phyloP scores from a whole-genome alignment of 2,797 vertebrate species.

The Heterohyrax brucei region DNA sequence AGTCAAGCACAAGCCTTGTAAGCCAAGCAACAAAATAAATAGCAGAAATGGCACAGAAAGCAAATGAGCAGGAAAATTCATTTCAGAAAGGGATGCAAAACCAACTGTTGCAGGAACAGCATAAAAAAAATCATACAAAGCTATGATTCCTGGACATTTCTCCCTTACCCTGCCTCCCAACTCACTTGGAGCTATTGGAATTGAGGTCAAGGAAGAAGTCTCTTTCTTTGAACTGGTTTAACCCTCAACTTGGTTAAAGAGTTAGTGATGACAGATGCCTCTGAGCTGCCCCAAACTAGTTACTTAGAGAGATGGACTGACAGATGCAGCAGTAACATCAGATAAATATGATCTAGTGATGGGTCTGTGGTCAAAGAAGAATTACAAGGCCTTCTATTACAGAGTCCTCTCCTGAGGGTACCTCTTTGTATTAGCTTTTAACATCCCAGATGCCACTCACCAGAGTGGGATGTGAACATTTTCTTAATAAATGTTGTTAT shows the following conservation, averaged over 20 bases:
- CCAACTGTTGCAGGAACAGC: slow-evolving; percentile 17
- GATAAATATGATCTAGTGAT: not conserved
- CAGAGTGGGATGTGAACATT: too few relatives aligned
- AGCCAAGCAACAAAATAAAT: slow-evolving; percentile 77
- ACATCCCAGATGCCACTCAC: too few relatives aligned
- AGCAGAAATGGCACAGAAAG: slow-evolving; percentile 73
- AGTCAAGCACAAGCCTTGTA: slow-evolving; percentile 55
- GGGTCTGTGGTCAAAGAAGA: not conserved
- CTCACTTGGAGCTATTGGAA: slow-evolving; percentile 27
- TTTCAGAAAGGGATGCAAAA: slow-evolving; percentile 68
- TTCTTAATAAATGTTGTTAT: too few relatives aligned
- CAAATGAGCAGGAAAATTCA: slow-evolving; percentile 59
- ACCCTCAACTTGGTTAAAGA: slow-evolving; percentile 57
- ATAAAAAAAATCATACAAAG: not conserved
- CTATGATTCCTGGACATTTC: not conserved
- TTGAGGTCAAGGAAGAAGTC: slow-evolving; percentile 59
- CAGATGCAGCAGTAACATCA: not conserved
- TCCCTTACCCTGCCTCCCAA: not conserved
- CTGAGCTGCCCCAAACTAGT: slow-evolving; percentile 27
- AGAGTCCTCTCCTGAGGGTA: slow-evolving; percentile 19
- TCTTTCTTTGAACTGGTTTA: slow-evolving; percentile 36
- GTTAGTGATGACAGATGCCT: slow-evolving; percentile 36
- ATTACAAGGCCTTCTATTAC: not conserved
- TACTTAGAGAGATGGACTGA: slow-evolving; percentile 56
- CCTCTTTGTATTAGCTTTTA: not conserved